phyloP scores from a whole-genome alignment of 35 echinoderm and acorn worm species.

The Heliocidaris tuberculata region DNA sequence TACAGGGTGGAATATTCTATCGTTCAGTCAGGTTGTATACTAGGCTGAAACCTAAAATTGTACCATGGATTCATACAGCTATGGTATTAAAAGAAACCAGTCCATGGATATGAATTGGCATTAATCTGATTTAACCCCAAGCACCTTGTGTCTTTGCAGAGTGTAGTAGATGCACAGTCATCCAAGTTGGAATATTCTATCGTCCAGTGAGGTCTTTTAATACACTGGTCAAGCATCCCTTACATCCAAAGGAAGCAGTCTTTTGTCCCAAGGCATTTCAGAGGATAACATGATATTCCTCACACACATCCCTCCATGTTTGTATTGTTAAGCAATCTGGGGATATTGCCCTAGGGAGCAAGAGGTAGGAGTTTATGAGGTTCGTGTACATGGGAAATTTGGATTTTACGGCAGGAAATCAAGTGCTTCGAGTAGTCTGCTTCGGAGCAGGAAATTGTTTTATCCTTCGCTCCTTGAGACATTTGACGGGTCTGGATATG shows the following conservation, averaged over 20 bases:
- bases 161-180: not conserved
- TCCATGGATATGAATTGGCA: not conserved
- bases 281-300: not conserved
- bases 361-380: not conserved
- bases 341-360: not conserved
- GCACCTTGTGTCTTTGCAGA: not conserved
- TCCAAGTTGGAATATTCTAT: not conserved
- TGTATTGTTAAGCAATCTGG: conserved; percentile 11
- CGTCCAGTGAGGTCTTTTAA: not conserved
- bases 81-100: not conserved
- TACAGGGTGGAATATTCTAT: no score
- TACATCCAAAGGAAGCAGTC: not conserved
- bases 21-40: no score
- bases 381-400: not conserved
- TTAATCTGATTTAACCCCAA: not conserved
- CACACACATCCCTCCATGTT: not conserved
- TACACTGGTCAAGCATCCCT: not conserved
- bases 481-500: no score
- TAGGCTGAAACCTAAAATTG: not conserved
- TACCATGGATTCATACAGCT: not conserved
- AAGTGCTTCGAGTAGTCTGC: not conserved
- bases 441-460: not conserved
- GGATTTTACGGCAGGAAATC: not conserved
- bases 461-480: not conserved
- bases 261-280: not conserved